Conservation (phyloP, 2,797 vertebrate genomes). For the Cetoscarus ocellatus region DNA sequence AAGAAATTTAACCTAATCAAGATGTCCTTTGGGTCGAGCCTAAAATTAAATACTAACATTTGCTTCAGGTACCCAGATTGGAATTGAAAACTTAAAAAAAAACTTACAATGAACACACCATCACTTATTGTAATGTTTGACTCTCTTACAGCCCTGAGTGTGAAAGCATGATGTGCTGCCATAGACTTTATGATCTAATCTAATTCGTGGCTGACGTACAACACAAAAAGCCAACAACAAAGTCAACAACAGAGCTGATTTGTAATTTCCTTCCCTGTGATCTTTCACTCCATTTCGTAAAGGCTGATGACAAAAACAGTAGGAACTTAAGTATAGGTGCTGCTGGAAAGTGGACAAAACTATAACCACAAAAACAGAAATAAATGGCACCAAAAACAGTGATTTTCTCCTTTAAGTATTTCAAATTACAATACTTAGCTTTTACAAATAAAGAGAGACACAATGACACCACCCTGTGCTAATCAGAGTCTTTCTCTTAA, state of each 20-base stretch:
- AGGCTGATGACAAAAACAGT: neutral
- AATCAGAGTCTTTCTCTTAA: neutral
- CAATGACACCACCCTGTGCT: too few relatives aligned
- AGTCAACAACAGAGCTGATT: neutral
- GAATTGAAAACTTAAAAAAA: too few relatives aligned
- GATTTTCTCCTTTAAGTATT: neutral
- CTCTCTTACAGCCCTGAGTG: neutral
- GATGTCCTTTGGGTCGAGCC: too few relatives aligned
- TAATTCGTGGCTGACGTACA: constrained; percentile 1
- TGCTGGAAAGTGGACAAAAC: neutral
- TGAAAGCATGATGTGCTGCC: neutral
- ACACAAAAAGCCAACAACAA: neutral
- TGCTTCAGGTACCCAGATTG: too few relatives aligned
- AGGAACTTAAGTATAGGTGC: neutral
- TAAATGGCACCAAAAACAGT: neutral
- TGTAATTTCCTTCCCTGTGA: neutral
- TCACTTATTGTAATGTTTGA: neutral
- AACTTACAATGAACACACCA: too few relatives aligned
- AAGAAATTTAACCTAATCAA: too few relatives aligned
- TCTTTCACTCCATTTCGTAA: neutral
- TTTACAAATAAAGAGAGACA: neutral
- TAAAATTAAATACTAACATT: too few relatives aligned
- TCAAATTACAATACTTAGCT: neutral
- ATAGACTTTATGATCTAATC: neutral
- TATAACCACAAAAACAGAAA: constrained; percentile 1